Percentiles rank a stretch among this genome's conserved stretches.
Conservation (phyloP, 2,113 vertebrate species). For the Ictalurus punctatus region DNA sequence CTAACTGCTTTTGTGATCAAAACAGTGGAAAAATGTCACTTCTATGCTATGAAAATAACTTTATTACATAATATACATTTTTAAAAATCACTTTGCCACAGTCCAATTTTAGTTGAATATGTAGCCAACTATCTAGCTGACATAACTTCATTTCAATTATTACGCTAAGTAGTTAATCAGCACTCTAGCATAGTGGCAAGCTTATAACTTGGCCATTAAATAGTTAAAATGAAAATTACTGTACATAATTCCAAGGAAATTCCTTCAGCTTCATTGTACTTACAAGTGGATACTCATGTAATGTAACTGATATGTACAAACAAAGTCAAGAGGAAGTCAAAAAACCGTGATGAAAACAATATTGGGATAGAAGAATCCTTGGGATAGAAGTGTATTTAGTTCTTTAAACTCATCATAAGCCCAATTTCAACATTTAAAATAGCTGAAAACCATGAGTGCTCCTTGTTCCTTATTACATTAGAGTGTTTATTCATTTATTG, state of each 20-base stretch:
- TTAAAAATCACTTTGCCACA: not conserved
- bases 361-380: too few relatives aligned
- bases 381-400: not conserved
- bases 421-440: not conserved
- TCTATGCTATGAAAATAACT: not conserved
- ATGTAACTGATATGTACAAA: not conserved
- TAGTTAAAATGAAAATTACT: not conserved
- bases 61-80: not conserved
- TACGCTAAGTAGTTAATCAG: not conserved
- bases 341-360: not conserved
- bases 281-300: not conserved
- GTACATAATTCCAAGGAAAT: not conserved
- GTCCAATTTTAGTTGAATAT: not conserved
- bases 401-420: constrained; percentile 8
- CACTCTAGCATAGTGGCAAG: not conserved
- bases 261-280: not conserved
- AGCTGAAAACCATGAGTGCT: not conserved
- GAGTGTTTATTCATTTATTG: constrained; percentile 63
- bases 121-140: not conserved
- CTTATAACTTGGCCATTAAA: not conserved
- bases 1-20: not conserved
- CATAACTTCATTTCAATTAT: not conserved
- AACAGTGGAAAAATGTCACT: not conserved
- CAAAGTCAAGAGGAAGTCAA: not conserved
- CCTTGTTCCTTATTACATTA: not conserved